A percentile compares a stretch with the other conserved stretches of the same genome.
Conservation (phyloP, 2,797 vertebrate genomes). For the Eulemur mongoz region DNA sequence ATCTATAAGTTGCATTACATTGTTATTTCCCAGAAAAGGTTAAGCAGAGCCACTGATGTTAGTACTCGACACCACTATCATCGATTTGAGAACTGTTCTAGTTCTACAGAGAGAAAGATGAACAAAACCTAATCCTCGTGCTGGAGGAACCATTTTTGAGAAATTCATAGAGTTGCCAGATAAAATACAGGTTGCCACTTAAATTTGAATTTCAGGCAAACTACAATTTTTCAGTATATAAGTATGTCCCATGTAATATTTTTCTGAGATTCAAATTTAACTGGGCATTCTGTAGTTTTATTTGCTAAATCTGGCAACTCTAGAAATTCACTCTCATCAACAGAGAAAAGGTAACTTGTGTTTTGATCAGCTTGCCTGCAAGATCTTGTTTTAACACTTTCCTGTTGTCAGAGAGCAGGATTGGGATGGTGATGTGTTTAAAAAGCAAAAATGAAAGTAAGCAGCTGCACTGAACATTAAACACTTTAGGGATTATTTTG, state of each 20-base stretch:
- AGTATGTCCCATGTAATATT: background rate
- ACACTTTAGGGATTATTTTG: background rate
- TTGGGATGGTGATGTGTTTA: background rate
- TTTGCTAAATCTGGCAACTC: background rate
- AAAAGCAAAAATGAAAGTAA: background rate
- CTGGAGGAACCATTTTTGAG: background rate
- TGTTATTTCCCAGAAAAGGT: slow-evolving; percentile 44
- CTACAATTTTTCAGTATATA: background rate
- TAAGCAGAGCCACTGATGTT: background rate
- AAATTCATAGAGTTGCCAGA: background rate
- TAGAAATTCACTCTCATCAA: background rate
- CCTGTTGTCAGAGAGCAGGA: background rate
- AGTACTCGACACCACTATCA: background rate
- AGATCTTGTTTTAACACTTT: background rate
- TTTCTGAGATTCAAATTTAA: slow-evolving; percentile 41
- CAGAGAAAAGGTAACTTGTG: background rate
- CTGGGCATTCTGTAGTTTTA: background rate
- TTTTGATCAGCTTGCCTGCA: background rate
- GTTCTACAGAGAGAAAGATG: background rate
- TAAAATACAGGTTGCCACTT: slow-evolving; percentile 19
- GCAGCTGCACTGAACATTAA: background rate
- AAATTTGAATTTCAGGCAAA: slow-evolving; percentile 27
- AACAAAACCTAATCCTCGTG: background rate
- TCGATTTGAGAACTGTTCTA: slow-evolving; percentile 4
- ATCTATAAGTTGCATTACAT: background rate